Base-by-base conservation (phyloP, 2,113 vertebrate species). In the Axis porcinus region DNA sequence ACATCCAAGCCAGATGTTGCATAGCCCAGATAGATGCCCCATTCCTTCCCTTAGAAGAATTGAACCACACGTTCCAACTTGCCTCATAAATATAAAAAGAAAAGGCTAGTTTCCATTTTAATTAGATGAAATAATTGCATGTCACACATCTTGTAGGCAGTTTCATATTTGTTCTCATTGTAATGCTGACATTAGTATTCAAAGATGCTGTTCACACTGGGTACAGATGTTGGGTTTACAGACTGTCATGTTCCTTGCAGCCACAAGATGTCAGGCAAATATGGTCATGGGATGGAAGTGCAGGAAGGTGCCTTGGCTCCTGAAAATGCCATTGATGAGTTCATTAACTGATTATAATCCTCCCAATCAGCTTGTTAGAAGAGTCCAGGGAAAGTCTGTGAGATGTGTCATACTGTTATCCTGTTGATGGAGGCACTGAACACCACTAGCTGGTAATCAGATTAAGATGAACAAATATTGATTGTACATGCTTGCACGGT, bases 191-290 rank as follows among this genome's bases (percentile, higher is more conserved):
- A 89, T 97, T 95, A 96, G 93, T 81, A 91, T 97, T 93, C 97
- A 89, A 7, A n/a, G 57, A 55, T 2, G 60, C 92, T 7, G 52
- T 81, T 89, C 0, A 14, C n/a, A 0, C 57, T 25, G 28, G 0
- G 1, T 50, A 62, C 85, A 82, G 94, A 40, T 55, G 97, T 93
- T 92, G 55, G 93, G 50, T 70, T 97, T 87, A 58, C 0, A 36
- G 36, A 6, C 14, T 95, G 99, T 70, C 88, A 86, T 94, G 90
- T 92, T 97, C 50, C 11, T 86, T 3, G 3, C 2, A 64, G 96
- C 98, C 99, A 99, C 98, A 47, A 98, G 99, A 96, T 99, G 99
- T 98, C 99, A 99, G 98, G 92, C 98, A 95, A 97, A 97, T 30
- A 97, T 97, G 98, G 87, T 21, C 40, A 23, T 94, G 98, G 94